Base-by-base conservation (phyloP, 2,113 vertebrate species). In the Stegostoma tigrinum region DNA sequence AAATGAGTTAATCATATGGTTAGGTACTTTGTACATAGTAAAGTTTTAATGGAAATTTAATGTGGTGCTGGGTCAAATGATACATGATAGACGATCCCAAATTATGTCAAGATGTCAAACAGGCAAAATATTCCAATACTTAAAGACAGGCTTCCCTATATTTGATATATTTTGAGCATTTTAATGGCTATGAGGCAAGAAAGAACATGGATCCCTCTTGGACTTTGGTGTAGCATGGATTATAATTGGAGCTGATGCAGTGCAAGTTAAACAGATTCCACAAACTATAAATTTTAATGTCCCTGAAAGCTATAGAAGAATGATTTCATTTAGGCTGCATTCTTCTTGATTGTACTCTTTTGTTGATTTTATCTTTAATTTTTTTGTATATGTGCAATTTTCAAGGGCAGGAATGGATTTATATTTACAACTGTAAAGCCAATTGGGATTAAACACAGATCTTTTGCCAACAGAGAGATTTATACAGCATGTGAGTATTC, bases 41-140 rank as follows among this genome's bases (percentile, higher is more conserved):
- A 93, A 38, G 19, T 42, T 93, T 93, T 93, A 66, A 93, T 93
- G 89, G 89, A 93, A 93, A 93, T 66, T 93, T 93, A 93, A 93
- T 66, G 89, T 93, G 61, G 61, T 93, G 89, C 61, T 66, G 27
- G 61, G 61, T 93, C 34, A 93, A 61, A 24, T 93, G 89, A 93
- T 93, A 93, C 61, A 23, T 93, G 34, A 34, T 42, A 64, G 61
- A 66, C 66, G 61, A 93, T 38, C 89, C 61, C 89, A 66, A 93
- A 93, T 66, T 93, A 61, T 67, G 67, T 93, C 89, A 93, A 93
- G 89, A 93, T 93, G 89, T 93, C 89, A 67, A 38, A 38, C 55
- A 64, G 19, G 89, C 89, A 93, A 93, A 21, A 93, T 38, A n/a
- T 91, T 38, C 89, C 89, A 93, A 93, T 66, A 93, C 66, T 67